These are phyloP conservation scores for Brachylomia viminalis DNA, from an alignment of 2,888 invertebrate species.

Conservation along the genomic window DNA sequence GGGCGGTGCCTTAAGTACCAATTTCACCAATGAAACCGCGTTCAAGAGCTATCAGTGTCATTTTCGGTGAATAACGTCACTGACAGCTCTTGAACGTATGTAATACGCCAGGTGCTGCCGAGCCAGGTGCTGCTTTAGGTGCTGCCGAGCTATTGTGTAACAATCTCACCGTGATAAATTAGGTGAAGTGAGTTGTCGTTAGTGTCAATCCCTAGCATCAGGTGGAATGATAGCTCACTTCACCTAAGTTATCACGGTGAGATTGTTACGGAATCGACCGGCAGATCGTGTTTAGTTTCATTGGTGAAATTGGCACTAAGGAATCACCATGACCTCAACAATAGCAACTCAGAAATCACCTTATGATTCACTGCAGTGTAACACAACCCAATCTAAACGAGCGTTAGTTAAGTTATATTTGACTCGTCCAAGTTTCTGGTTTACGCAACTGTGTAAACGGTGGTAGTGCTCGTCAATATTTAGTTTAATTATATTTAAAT, in stretches of 20 bases:
- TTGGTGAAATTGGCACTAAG: neutral
- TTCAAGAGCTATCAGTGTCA: neutral
- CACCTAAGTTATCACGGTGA: no score
- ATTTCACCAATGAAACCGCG: no score
- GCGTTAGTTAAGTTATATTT: constrained; percentile 13
- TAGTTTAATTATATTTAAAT: neutral
- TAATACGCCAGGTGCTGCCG: no score
- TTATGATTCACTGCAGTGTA: neutral
- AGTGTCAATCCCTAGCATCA: no score
- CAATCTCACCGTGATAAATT: no score
- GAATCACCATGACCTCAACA: neutral
- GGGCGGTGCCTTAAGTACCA: neutral
- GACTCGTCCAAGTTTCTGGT: constrained; percentile 33
- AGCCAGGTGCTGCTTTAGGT: no score
- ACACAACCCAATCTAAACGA: neutral
- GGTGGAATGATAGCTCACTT: no score
- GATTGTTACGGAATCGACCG: no score
- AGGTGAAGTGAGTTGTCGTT: no score
- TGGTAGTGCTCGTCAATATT: constrained; percentile 11
- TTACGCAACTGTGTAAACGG: constrained; percentile 28
- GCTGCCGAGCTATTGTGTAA: no score
- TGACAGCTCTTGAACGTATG: no score
- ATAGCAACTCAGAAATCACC: constrained; percentile 8
- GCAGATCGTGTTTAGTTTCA: neutral
- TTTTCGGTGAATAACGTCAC: neutral